phyloP scores from a whole-genome alignment of 2,888 invertebrate species.

The Scaeva pyrastri region DNA sequence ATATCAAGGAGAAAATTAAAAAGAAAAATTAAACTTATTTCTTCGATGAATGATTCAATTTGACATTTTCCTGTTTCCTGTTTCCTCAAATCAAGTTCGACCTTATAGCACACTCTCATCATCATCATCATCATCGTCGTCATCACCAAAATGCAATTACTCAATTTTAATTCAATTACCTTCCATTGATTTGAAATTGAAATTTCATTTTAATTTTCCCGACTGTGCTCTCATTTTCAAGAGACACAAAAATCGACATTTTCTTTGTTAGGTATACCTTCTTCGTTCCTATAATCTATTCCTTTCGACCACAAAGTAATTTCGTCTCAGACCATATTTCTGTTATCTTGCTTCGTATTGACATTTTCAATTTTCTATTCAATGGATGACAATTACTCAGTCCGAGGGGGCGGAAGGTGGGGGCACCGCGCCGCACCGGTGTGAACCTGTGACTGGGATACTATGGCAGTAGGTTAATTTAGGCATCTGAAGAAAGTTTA shows the following conservation, averaged over 20 bases:
- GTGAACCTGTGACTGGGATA: not conserved
- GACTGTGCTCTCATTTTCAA: not conserved
- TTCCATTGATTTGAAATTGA: conserved; percentile 53
- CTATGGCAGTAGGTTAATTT: no score
- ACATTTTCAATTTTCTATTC: conserved; percentile 36
- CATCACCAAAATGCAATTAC: conserved; percentile 53
- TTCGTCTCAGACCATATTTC: conserved; percentile 35
- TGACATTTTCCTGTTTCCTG: conserved; percentile 17
- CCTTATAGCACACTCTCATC: not conserved
- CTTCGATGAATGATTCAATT: conserved; percentile 11
- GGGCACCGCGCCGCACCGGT: conserved; percentile 2
- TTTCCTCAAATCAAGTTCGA: not conserved
- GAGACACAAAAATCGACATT: not conserved
- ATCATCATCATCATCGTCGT: not conserved
- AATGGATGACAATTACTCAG: conserved; percentile 58
- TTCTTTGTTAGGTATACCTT: not conserved
- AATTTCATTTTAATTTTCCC: conserved; percentile 17
- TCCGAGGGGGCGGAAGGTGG: not conserved
- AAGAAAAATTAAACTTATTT: not conserved
- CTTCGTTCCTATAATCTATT: conserved; percentile 30
- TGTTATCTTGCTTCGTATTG: conserved; percentile 27
- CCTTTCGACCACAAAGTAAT: conserved; percentile 61
- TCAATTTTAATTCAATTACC: conserved; percentile 65
- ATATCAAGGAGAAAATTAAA: not conserved
- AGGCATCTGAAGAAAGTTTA: no score